These are phyloP conservation scores for Tenualosa ilisha DNA, from an alignment of 2,797 vertebrate genomes.

Conservation along the genomic window DNA sequence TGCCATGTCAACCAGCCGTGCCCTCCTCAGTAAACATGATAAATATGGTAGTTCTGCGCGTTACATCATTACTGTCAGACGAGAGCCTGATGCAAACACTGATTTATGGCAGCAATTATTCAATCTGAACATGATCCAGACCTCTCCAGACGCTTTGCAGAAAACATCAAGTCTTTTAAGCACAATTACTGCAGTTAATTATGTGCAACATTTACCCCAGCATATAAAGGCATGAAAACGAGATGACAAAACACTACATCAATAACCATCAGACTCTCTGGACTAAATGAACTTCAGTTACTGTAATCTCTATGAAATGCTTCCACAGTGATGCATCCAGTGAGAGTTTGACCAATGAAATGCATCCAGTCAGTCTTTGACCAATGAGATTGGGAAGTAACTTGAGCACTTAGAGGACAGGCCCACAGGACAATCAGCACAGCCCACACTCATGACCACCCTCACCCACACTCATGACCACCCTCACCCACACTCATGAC, in stretches of 20 bases:
- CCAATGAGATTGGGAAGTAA: too few relatives aligned
- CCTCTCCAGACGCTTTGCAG: background rate
- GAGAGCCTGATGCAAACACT: background rate
- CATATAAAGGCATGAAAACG: background rate
- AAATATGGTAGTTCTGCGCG: background rate
- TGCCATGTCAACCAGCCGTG: background rate
- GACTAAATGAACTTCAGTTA: background rate
- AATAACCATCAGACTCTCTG: background rate
- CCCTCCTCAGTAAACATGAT: background rate
- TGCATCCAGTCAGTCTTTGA: too few relatives aligned
- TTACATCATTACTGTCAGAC: background rate
- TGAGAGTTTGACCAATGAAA: too few relatives aligned
- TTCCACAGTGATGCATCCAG: too few relatives aligned
- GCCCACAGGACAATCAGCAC: too few relatives aligned
- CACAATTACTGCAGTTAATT: background rate
- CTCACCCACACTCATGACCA: too few relatives aligned
- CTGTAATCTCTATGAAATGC: background rate
- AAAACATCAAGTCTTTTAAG: background rate
- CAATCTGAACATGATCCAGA: background rate
- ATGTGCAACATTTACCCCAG: background rate
- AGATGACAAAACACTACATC: background rate
- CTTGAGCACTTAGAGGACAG: too few relatives aligned
- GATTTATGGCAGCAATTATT: background rate
- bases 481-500: too few relatives aligned
- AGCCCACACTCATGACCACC: too few relatives aligned